phyloP scores from a whole-genome alignment of 2,113 vertebrate species.

The Procavia capensis region DNA sequence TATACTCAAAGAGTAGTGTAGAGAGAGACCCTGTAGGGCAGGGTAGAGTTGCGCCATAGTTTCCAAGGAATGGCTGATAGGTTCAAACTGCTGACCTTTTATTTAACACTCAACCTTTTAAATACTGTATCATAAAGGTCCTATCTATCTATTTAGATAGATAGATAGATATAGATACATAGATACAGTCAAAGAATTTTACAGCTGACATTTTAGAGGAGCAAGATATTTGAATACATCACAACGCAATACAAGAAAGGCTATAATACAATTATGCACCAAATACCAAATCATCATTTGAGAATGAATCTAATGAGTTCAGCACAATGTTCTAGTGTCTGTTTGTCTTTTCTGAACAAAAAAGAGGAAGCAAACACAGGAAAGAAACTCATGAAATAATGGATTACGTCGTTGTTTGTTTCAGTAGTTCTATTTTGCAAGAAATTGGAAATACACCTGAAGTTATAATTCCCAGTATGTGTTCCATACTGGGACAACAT shows the following conservation, averaged over 20 bases:
- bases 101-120: too few species aligned
- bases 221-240: neutral
- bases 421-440: neutral
- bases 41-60: too few species aligned
- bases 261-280: neutral
- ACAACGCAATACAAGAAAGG: neutral
- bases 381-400: neutral
- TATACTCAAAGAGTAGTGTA: too few species aligned
- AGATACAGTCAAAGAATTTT: neutral
- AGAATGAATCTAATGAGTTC: neutral
- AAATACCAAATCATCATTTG: neutral
- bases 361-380: neutral
- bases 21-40: too few species aligned
- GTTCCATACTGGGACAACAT: rapidly evolving
- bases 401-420: neutral
- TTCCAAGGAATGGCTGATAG: too few species aligned
- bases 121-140: too few species aligned
- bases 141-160: too few species aligned
- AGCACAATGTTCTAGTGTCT: neutral
- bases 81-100: too few species aligned
- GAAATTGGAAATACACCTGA: neutral
- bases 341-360: neutral
- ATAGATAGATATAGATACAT: too few species aligned
- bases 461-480: neutral
- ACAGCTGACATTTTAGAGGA: neutral